Evolutionary conservation across 2,888 invertebrate genomes (phyloP).

Genomic region (Catocala fraxini): DNA sequence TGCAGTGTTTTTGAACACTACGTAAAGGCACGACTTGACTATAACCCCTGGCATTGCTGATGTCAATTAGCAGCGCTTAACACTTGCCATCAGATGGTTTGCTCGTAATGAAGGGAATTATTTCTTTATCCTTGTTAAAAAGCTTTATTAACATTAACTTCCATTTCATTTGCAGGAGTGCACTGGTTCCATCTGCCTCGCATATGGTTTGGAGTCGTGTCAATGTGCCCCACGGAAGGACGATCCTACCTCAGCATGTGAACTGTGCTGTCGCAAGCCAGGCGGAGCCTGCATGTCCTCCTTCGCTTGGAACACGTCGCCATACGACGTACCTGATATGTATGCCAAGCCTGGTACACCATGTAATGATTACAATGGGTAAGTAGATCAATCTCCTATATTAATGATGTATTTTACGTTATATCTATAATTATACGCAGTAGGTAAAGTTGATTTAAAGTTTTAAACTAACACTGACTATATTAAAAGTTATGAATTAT

Average conservation of each 20-base stretch:
- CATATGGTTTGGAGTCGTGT: constrained; percentile 98
- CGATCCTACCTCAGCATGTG: constrained; percentile 96
- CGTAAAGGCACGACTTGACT: too few species aligned
- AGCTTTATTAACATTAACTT: background rate
- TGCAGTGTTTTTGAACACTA: too few species aligned
- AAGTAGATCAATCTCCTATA: constrained; percentile 34
- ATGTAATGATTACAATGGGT: constrained; percentile 97
- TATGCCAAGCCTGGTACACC: constrained; percentile 97
- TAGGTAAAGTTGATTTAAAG: too few species aligned
- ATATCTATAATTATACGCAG: too few species aligned
- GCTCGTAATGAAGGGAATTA: too few species aligned
- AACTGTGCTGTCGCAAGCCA: constrained; percentile 96
- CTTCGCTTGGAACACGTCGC: constrained; percentile 95
- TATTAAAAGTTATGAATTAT: too few species aligned
- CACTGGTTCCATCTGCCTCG: constrained; percentile 98
- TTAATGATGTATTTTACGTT: too few species aligned
- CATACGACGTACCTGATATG: constrained; percentile 97
- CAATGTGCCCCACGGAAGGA: constrained; percentile 94
- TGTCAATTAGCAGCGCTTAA: too few species aligned
- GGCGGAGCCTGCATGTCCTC: constrained; percentile 95
- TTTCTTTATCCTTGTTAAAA: too few species aligned
- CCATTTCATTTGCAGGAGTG: constrained; percentile 90
- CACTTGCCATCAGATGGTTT: too few species aligned
- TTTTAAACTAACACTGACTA: too few species aligned
- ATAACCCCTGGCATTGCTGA: too few species aligned